Evolutionary conservation across 2,797 vertebrate species (phyloP), one percentile per base, ranked within the genome.

Genomic region (Sebastes cheni): DNA sequence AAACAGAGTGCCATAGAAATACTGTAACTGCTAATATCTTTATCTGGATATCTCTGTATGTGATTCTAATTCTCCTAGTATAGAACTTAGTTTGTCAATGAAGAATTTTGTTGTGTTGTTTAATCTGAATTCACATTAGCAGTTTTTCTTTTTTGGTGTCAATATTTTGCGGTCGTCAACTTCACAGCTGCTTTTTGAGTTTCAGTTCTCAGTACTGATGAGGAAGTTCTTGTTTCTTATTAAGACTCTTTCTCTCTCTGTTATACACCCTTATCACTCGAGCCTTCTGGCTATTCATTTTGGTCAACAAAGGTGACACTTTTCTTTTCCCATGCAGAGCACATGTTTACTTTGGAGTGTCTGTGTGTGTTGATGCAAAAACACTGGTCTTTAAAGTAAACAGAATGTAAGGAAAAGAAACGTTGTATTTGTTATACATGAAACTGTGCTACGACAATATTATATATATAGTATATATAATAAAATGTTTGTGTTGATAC

Each of bases 341-440:
- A 62, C 18, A 64, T 90, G 61, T 92, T 93, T 79, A 78, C 69
- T 86, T 85, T 83, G 79, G 78, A 77, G 77, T 87, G 77, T 86
- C 79, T 29, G 4, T 67, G 56, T 77, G 22, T 62, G 69, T 55
- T 70, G 6, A 81, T 67, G 18, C 8, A 34, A 12, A 66, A 52
- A 32, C 55, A 30, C 11, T 16, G 1, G 3, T 18, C 23, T 39
- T 70, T 25, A 12, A 67, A 69, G 25, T 55, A 66, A 62, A 76
- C 23, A 54, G 29, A 77, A 74, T 54, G 6, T 59, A 25, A 61
- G 5, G 3, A 1, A 54, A 39, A 68, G 3, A 50, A 65, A 36
- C 11, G 0, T 60, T 30, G 3, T 1, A 50, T 30, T 9, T 59
- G 16, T 42, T 55, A 39, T 75, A 32, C 30, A 46, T 69, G 9